Base-by-base conservation (phyloP, 2,797 vertebrate genomes). In the Myiotriccus ornatus region DNA sequence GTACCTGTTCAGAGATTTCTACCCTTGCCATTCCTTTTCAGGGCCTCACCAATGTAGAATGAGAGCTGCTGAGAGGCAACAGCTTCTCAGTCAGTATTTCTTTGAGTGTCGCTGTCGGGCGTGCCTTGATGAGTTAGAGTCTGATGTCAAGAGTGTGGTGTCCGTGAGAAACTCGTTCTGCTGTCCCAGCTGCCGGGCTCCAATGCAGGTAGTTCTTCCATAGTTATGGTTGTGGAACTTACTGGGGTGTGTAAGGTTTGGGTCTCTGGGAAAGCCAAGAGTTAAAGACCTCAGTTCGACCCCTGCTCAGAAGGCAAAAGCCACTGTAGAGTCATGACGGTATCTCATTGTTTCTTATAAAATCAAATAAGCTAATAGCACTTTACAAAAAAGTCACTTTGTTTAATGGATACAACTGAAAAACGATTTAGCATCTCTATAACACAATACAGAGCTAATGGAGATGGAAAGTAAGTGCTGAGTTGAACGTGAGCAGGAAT, bases 51-150 rank as follows among this genome's bases (percentile, higher is more conserved):
- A 49, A 83, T 98, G 97, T 30, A 98, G 98, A 79, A 98, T 99
- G 98, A 91, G 25, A 44, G 96, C 96, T 56, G 71, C 84, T 35
- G 97, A 99, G 89, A 98, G 99, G 32, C 98, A 91, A n/a, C 96
- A 81, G 90, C 98, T 99, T 86, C 98, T 97, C 94, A 96, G 97
- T 15, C 99, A 99, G 96, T 99, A 99, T 97, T 99, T 98, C 94
- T 99, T 99, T 47, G 89, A 98, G 56, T 99, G 99, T 92, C 30
- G 5, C 84, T 99, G 99, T 95, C 97, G 77, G 37, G 98, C 98
- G 2, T 99, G 99, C 95, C 92, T 76, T 3, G 82, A 84, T 43
- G 98, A 98, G 81, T 89, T 96, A 53, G 35, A 93, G 22, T 22
- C 93, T 79, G 64, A 49, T 46, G 50, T 32, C 75, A 75, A 62